A percentile compares a stretch with the other conserved stretches of the same genome.
Conservation (phyloP, 2,113 vertebrate genomes). For the Phrynosoma platyrhinos region DNA sequence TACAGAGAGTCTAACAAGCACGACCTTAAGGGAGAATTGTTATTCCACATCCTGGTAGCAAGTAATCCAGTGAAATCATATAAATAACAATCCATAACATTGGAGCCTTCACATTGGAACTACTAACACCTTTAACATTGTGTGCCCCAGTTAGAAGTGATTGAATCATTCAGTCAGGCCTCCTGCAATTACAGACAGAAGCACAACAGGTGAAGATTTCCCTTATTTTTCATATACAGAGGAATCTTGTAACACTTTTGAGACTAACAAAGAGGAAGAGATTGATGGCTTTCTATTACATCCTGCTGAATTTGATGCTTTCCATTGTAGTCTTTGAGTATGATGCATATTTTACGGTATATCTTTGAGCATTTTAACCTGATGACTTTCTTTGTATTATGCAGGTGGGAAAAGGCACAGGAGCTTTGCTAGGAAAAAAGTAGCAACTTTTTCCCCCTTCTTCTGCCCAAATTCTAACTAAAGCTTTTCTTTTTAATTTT, state of each 20-base stretch:
- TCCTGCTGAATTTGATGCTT: too few relatives aligned
- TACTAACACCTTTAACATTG: not conserved
- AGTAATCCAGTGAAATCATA: not conserved
- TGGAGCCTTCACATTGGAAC: not conserved
- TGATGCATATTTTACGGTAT: too few relatives aligned
- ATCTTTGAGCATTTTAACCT: not conserved
- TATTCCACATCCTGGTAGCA: not conserved
- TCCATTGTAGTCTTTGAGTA: too few relatives aligned
- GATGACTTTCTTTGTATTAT: not conserved
- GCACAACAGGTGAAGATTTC: not conserved
- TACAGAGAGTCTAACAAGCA: not conserved
- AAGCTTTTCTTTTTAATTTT: not conserved
- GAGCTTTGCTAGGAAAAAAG: not conserved
- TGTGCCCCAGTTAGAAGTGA: not conserved
- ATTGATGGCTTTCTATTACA: not conserved
- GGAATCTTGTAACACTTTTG: too few relatives aligned
- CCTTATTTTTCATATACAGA: not conserved
- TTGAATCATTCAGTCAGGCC: not conserved
- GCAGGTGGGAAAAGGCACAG: not conserved
- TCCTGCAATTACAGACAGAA: not conserved
- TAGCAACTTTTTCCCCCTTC: not conserved
- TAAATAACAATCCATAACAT: not conserved
- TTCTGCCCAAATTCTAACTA: not conserved
- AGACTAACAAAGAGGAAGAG: too few relatives aligned
- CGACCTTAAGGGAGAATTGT: not conserved